A percentile compares a stretch with the other conserved stretches of the same genome.
phyloP scores from a whole-genome alignment of 1,140 invertebrate genomes.

The Aphaenogaster ashmeadi region DNA sequence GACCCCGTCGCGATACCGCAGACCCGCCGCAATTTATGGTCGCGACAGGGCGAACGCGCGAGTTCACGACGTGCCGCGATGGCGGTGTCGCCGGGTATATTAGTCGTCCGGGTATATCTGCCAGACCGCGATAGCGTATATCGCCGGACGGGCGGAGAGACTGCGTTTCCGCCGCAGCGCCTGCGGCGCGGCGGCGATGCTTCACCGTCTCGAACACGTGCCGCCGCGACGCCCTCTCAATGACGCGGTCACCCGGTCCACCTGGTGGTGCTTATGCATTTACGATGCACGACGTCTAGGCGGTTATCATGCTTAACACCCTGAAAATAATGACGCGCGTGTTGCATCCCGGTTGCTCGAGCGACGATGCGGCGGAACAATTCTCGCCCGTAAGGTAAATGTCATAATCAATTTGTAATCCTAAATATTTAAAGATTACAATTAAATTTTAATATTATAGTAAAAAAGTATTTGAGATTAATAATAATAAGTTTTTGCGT shows the following conservation, averaged over 20 bases:
- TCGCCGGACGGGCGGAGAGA: neutral
- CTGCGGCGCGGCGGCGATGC: conserved; percentile 30
- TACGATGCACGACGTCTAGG: conserved; percentile 2
- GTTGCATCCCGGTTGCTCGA: neutral
- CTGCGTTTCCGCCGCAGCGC: conserved; percentile 29
- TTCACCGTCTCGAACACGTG: conserved; percentile 52
- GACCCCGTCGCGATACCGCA: conserved; percentile 49
- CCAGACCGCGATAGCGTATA: conserved; percentile 50
- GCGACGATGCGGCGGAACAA: neutral
- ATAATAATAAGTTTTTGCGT: too few species aligned
- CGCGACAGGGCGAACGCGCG: conserved; percentile 47
- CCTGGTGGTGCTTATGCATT: conserved; percentile 16
- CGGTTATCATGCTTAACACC: neutral
- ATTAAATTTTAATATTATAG: too few species aligned
- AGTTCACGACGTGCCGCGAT: conserved; percentile 27
- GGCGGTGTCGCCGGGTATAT: conserved; percentile 39
- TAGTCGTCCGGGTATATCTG: conserved; percentile 48
- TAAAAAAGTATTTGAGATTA: too few species aligned
- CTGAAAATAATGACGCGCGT: neutral
- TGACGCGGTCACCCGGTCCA: neutral
- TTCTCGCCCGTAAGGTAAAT: too few species aligned
- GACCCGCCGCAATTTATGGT: conserved; percentile 48
- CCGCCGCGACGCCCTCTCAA: conserved; percentile 6
- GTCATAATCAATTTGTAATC: too few species aligned
- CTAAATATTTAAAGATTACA: too few species aligned